Base-by-base conservation (phyloP, 2,113 vertebrate species). In the Mola mola region DNA sequence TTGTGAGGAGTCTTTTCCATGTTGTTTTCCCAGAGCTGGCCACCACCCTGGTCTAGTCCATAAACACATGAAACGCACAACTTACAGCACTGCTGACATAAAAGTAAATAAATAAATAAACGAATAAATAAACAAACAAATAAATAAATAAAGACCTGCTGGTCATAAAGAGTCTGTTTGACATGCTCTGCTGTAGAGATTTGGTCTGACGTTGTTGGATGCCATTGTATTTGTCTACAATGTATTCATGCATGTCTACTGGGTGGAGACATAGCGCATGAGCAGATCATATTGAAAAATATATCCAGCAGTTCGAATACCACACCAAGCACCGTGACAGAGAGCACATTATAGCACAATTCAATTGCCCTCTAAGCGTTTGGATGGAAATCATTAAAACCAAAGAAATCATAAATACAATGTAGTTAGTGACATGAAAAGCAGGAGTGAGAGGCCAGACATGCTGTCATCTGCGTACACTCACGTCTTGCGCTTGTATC, bases 1-100 rank as follows among this genome's bases (percentile, higher is more conserved):
- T 82, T 87, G 81, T 79, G 82, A 87, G 77, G 82, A 57, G 66
- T 57, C 53, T 88, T 82, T 86, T 84, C 83, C 63, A 49, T 66
- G 65, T 68, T 72, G 66, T 72, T 85, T 88, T 88, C 73, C 84
- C 78, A 82, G 79, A 75, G 55, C 70, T 68, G 69, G 19, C 79
- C 21, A 43, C 90, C 81, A 82, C 72, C 66, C 66, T 50, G 47
- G 75, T 46, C 86, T 85, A 73, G 55, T 56, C 10, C 51, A 51
- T 22, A 61, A 79, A 84, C 68, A 82, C 10, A 40, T 81, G 78
- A 83, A 73, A 84, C 64, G 78, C 66, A 85, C 68, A 71, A 75
- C 66, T 71, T 29, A 59, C 44, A 50, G 60, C 61, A 37, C 24
- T 61, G 34, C 66, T 63, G 43, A 46, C 31, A 66, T n/a, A n/a